Base-by-base conservation (phyloP, 2,888 invertebrate species). In the Hedychridium roseum region DNA sequence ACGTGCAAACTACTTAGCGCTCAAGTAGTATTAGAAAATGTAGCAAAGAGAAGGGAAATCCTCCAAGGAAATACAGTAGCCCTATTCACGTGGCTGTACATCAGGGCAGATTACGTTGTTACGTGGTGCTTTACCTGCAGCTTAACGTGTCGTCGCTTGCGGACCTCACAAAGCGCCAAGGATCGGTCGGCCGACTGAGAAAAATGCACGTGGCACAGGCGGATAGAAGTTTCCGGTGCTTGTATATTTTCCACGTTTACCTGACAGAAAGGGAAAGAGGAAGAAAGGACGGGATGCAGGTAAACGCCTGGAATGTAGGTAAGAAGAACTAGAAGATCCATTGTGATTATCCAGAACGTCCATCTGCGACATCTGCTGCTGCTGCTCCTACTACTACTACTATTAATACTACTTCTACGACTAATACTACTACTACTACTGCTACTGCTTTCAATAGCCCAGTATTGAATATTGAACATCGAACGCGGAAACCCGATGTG, bases 351-450 rank as follows among this genome's bases (percentile, higher is more conserved):
- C 59, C 51, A 32, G 14, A 28, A 23, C 18, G 55, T 58, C 48
- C 60, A 60, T 51, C 60, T 62, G 60, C 63, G 30, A 47, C 59
- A 52, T 60, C 63, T 60, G 60, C 45, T 9, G 23, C 23, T 23
- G n/a, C n/a, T n/a, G n/a, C n/a, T n/a, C n/a, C n/a, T n/a, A n/a
- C n/a, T n/a, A n/a, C n/a, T n/a, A n/a, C n/a, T n/a, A n/a, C n/a
- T n/a, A n/a, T n/a, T n/a, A n/a, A n/a, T n/a, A n/a, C n/a, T n/a
- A n/a, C n/a, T n/a, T n/a, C n/a, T n/a, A n/a, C n/a, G n/a, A n/a
- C n/a, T n/a, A n/a, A n/a, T n/a, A n/a, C n/a, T n/a, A n/a, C n/a
- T n/a, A n/a, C n/a, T n/a, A n/a, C n/a, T n/a, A n/a, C n/a, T n/a
- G n/a, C n/a, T n/a, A n/a, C n/a, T n/a, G n/a, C n/a, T n/a, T n/a